Evolutionary conservation across 2,113 vertebrate species (phyloP), one percentile per base, ranked within the genome.

Genomic region (Gnathonemus echidnorhynchus): DNA sequence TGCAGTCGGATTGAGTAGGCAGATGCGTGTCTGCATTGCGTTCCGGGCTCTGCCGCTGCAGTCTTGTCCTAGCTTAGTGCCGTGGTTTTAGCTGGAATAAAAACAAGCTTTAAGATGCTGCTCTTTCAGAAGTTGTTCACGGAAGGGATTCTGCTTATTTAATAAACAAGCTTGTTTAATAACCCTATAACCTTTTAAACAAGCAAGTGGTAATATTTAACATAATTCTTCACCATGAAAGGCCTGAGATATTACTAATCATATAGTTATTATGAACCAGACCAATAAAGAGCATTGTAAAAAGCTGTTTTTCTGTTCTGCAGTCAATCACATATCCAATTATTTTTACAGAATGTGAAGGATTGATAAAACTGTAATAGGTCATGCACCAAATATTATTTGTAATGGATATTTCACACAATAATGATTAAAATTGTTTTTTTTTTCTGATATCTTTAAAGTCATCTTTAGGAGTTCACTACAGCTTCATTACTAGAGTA

Each of bases 311-410:
- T 80, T 58, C 50, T 86, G 13, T 35, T 85, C 74, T 88, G 52
- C 85, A 90, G 91, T 80, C 88, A 91, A 80, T 10, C 80, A 46
- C 89, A 90, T 91, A 91, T 89, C 91, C 46, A 83, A 84, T 91
- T 89, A 90, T 88, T 74, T 74, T 87, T 74, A 21, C 88, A 92
- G 21, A 85, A 87, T 89, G 89, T 50, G 80, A 92, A 92, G 52
- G 92, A 91, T 90, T 90, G 92, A 92, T 93, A 91, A 89, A 45
- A 58, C 8, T 3, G 70, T 58, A 91, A 91, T 92, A 88, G 87
- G 90, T 77, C 50, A 88, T 85, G 46, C 35, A 31, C 84, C 74
- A 89, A 92, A 94, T 92, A 93, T 70, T 90, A 92, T 92, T 66
- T 56, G 42, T 9, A 92, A 90, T 88, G 90, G 86, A 90, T 89